Base-by-base conservation (phyloP, 2,113 vertebrate species). In the Oncorhynchus tshawytscha region DNA sequence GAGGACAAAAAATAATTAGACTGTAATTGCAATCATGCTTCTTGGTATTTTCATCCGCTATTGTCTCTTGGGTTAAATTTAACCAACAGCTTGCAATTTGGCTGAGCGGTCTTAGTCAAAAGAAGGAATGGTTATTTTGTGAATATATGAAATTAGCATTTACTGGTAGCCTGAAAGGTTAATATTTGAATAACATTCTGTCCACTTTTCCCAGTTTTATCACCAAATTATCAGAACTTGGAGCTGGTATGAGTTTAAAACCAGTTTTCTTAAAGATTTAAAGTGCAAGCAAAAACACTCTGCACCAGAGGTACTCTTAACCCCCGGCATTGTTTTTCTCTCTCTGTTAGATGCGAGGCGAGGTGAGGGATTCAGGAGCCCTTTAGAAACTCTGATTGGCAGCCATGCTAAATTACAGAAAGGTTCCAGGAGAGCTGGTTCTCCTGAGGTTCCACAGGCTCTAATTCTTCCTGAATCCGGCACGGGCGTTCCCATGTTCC, bases 331-430 rank as follows among this genome's bases (percentile, higher is more conserved):
- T 81, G 79, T 81, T 79, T 71, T 87, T 82, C 76, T 82, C 78
- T 88, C 74, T 78, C 34, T 67, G 68, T 73, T 78, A 60, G 84
- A 87, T 78, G 83, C 74, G 72, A 80, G 39, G 39, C 39, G 9
- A 11, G 51, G 51, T 4, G 5, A 54, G 82, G 84, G 85, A 88
- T 86, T 84, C 31, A 79, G 82, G 49, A 72, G 80, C 78, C 71
- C 72, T 82, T 85, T 84, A 81, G 77, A 83, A 91, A 86, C 79
- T 27, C 73, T 91, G 92, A 94, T 86, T 92, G 92, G 89, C 92
- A 92, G 90, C 80, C 78, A 79, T 86, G 86, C 89, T 91, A 90
- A 92, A 91, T 93, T 90, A 89, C 88, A 82, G 29, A 71, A 67
- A 73, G 79, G 84, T 87, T 89, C 88, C 88, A 88, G 67, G 78